These are phyloP conservation scores for Drosophila imparisetae DNA, from an alignment of 2,888 invertebrate species.

Conservation along the genomic window DNA sequence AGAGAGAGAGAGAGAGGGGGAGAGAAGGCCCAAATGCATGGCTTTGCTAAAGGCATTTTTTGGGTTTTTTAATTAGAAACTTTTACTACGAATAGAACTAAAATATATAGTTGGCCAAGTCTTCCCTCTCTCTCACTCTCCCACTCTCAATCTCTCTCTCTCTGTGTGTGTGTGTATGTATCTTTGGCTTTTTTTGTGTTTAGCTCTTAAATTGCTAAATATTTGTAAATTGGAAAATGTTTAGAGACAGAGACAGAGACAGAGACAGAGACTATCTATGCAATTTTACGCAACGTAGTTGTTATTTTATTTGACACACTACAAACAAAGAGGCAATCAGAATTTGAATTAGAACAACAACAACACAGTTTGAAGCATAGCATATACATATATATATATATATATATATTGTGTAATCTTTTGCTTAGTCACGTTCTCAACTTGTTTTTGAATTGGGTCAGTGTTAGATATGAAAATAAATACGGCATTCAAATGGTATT, in stretches of 20 bases:
- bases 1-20: neutral
- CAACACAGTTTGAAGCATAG: neutral
- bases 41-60: conserved; percentile 56
- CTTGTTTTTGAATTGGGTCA: conserved; percentile 55
- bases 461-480: conserved; percentile 56
- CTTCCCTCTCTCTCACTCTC: neutral
- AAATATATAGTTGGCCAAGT: conserved; percentile 48
- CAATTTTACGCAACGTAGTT: conserved; percentile 56
- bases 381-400: no score
- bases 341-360: neutral
- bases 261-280: conserved; percentile 31
- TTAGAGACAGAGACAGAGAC: conserved; percentile 35
- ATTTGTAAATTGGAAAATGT: conserved; percentile 65
- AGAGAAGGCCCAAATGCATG: conserved; percentile 12
- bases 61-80: conserved; percentile 69
- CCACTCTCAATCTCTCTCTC: neutral
- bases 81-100: conserved; percentile 56
- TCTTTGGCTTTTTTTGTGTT: conserved; percentile 14
- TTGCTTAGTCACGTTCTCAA: conserved; percentile 63
- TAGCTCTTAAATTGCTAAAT: conserved; percentile 57
- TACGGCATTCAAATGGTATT: conserved; percentile 41
- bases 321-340: conserved; percentile 41
- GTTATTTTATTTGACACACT: conserved; percentile 65
- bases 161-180: neutral
- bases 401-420: conserved; percentile 30